A percentile compares a stretch with the other conserved stretches of the same genome.
Conservation (phyloP, 92 coral and sea anemone species). For the Porites evermanni region DNA sequence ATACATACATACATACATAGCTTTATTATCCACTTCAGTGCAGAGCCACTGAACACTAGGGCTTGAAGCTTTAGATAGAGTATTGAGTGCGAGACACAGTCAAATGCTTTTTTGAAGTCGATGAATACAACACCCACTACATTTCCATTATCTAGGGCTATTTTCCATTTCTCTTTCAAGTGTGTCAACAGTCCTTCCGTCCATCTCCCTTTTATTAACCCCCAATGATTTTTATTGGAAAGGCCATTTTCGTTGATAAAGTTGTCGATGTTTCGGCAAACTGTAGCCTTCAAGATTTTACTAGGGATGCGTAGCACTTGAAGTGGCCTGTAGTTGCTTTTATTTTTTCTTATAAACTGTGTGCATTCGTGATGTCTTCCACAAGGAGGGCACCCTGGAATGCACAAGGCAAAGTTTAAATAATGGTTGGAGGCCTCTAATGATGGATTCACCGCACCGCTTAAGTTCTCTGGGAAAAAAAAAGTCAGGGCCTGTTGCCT, state of each 20-base stretch:
- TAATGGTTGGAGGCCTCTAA: conserved; percentile 25
- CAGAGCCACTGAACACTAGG: conserved; percentile 22
- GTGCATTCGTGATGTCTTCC: conserved; percentile 51
- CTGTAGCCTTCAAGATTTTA: conserved; percentile 36
- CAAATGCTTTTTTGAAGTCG: conserved; percentile 25
- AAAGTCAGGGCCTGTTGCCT: conserved; percentile 52
- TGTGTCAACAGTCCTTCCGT: too few species aligned
- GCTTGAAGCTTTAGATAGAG: conserved; percentile 37
- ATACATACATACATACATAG: too few species aligned
- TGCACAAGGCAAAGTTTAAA: conserved; percentile 23
- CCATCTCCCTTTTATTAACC: conserved; percentile 43
- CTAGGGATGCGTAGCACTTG: conserved; percentile 50
- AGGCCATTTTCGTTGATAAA: conserved; percentile 25
- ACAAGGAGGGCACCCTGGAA: conserved; percentile 32
- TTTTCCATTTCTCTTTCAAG: too few species aligned
- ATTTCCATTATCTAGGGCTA: too few species aligned
- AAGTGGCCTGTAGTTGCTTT: conserved; percentile 51
- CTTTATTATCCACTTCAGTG: too few species aligned
- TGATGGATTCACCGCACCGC: conserved; percentile 41
- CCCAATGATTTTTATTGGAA: conserved; percentile 49
- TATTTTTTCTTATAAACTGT: conserved; percentile 48
- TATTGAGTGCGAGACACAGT: conserved; percentile 49
- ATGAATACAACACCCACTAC: conserved; percentile 26
- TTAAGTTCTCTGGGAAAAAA: conserved; percentile 56
- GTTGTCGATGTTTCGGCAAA: conserved; percentile 34